Base-by-base conservation (phyloP, 2,113 vertebrate species). In the Apodemus speciosus region DNA sequence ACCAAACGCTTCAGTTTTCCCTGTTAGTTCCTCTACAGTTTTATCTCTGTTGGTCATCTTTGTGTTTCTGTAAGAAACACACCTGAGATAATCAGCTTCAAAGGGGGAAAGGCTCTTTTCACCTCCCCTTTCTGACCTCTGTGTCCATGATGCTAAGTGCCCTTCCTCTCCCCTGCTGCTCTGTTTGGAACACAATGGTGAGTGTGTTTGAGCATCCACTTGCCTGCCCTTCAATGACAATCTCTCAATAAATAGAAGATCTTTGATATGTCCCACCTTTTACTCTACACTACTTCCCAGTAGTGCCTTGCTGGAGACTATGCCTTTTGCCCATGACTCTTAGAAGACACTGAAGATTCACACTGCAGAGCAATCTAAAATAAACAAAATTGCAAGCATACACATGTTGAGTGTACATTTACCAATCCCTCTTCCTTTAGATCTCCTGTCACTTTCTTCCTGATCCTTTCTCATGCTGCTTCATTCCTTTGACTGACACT, bases 151-250 rank as follows among this genome's bases (percentile, higher is more conserved):
- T 25, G 35, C 6, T 11, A 1, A 32, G 13, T 58, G 25, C 35
- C 15, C 68, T n/a, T 2, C 15, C 0, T 1, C 0, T 3, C 4
- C 3, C 43, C 0, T 10, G 40, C 30, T 32, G 18, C 35, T 80
- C 38, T 68, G 5, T 30, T 43, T 38, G 21, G 18, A 25, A 23
- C 6, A 69, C 23, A 53, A 69, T 56, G 6, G 6, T 71, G n/a
- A n/a, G 1, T 40, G n/a, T 25, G 2, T 56, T 2, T 53, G 27
- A 6, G n/a, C 40, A 11, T 2, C 51, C 21, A 15, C 21, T 25
- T 58, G 1, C 4, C 30, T n/a, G n/a, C n/a, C n/a, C 66, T 72
- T 46, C 21, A 27, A 60, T 38, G 13, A 43, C 30, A 83, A 20
- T n/a, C 58, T 16, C 43, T 21, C 58, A 89, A 21, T 56, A 6